phyloP scores from a whole-genome alignment of 2,797 vertebrate species.

The Tachyglossus aculeatus region DNA sequence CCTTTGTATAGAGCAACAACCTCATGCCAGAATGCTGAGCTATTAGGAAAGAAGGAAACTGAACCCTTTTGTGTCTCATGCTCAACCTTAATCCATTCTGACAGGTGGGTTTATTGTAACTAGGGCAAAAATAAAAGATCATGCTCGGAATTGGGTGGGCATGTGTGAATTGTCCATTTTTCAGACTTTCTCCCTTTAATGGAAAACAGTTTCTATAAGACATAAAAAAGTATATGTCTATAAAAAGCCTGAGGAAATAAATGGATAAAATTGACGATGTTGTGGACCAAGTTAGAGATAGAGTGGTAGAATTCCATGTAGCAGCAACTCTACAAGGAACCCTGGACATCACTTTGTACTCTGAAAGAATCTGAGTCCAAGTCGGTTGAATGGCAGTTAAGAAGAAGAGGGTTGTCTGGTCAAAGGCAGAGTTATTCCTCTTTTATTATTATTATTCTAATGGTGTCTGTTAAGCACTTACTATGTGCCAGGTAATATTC shows the following conservation, averaged over 20 bases:
- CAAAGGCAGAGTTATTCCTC: too few relatives aligned
- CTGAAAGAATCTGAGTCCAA: too few relatives aligned
- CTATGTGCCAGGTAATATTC: too few relatives aligned
- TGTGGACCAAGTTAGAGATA: background rate
- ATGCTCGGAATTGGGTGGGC: background rate
- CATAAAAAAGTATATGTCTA: background rate
- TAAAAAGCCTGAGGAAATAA: background rate
- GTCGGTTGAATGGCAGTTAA: too few relatives aligned
- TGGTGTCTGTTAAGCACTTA: too few relatives aligned
- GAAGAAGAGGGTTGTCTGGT: too few relatives aligned
- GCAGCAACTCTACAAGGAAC: too few relatives aligned
- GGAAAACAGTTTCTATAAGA: background rate
- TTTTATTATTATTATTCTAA: too few relatives aligned
- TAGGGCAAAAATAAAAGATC: conserved; percentile 19
- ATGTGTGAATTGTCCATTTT: conserved; percentile 12
- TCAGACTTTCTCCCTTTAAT: background rate
- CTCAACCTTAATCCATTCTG: conserved; percentile 14
- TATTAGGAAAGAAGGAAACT: background rate
- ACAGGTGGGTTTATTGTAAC: conserved; percentile 7
- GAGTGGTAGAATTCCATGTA: background rate
- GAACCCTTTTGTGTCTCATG: background rate
- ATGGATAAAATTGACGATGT: background rate
- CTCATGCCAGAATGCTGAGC: background rate
- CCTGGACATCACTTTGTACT: too few relatives aligned
- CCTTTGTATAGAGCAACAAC: background rate